A percentile compares a stretch with the other conserved stretches of the same genome.
Conservation (phyloP, 2,113 vertebrate genomes). For the Pseudonaja textilis region DNA sequence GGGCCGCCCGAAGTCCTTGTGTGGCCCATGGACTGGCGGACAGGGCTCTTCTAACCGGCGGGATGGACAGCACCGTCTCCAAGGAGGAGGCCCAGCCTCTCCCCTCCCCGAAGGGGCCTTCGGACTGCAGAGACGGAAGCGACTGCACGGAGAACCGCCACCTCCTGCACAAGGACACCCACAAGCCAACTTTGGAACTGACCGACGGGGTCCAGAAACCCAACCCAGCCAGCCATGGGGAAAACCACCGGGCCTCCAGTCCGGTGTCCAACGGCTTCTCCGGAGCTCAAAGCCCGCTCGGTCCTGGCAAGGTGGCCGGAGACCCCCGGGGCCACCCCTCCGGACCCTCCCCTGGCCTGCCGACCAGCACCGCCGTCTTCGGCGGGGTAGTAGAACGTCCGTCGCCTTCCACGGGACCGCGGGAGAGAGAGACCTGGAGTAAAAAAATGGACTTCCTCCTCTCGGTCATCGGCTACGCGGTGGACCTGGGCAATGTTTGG, state of each 20-base stretch:
- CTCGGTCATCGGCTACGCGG: slow-evolving; percentile 94
- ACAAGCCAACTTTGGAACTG: slow-evolving; percentile 44
- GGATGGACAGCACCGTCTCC: slow-evolving; percentile 85
- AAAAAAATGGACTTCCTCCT: slow-evolving; percentile 98
- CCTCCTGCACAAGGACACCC: slow-evolving; percentile 65
- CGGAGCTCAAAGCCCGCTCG: slow-evolving; percentile 74
- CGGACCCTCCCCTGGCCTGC: slow-evolving; percentile 75
- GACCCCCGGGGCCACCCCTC: slow-evolving; percentile 54
- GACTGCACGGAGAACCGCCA: slow-evolving; percentile 75
- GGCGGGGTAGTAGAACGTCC: slow-evolving; percentile 61
- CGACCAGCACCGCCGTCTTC: slow-evolving; percentile 78
- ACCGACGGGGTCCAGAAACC: slow-evolving; percentile 54
- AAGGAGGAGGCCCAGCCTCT: slow-evolving; percentile 69
- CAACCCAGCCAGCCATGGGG: slow-evolving; percentile 45
- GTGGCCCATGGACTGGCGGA: slow-evolving; percentile 51
- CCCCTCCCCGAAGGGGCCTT: slow-evolving; percentile 60
- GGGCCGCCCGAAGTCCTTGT: no score
- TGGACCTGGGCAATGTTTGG: slow-evolving; percentile 98
- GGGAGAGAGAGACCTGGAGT: slow-evolving; percentile 88
- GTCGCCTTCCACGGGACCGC: slow-evolving; percentile 58
- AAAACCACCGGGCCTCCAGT: slow-evolving; percentile 62
- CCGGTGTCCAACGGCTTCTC: slow-evolving; percentile 89
- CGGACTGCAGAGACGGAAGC: slow-evolving; percentile 65
- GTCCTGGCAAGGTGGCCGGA: slow-evolving; percentile 54
- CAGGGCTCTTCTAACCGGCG: slow-evolving; percentile 29